Percentiles rank a stretch among this genome's conserved stretches.
phyloP scores from a whole-genome alignment of 2,888 invertebrate genomes.

The Sepiola atlantica region DNA sequence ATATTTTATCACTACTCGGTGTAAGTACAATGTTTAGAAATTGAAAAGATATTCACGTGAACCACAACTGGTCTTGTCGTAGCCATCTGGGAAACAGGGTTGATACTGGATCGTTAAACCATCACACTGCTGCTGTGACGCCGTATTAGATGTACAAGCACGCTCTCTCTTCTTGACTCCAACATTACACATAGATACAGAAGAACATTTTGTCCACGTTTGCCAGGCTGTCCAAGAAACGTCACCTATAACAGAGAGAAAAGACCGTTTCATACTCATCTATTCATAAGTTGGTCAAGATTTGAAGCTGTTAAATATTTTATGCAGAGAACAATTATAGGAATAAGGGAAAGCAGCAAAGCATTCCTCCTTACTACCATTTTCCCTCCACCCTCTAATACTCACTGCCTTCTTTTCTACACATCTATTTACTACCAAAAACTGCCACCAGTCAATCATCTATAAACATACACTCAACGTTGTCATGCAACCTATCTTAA shows the following conservation, averaged over 20 bases:
- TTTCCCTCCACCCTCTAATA: too few species aligned
- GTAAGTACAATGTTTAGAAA: not conserved
- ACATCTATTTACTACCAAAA: too few species aligned
- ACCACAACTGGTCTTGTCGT: not conserved
- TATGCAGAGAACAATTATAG: too few species aligned
- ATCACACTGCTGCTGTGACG: not conserved
- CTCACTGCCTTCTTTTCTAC: too few species aligned
- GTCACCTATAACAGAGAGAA: not conserved
- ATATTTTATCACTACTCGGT: too few species aligned
- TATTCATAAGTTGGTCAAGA: too few species aligned
- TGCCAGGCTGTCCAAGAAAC: slow-evolving; percentile 37
- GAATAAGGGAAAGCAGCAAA: too few species aligned
- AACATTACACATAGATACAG: not conserved
- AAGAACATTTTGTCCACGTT: slow-evolving; percentile 34
- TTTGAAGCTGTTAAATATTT: too few species aligned
- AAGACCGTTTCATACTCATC: not conserved
- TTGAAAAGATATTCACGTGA: not conserved
- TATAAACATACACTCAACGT: too few species aligned
- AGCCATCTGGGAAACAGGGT: not conserved
- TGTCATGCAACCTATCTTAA: too few species aligned
- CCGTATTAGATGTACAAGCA: not conserved
- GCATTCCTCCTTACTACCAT: too few species aligned
- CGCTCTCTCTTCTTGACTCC: slow-evolving; percentile 35
- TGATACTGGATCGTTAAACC: slow-evolving; percentile 4
- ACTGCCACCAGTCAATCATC: too few species aligned